Conservation (phyloP, 2,797 vertebrate genomes). For the Sebastes dallii region DNA sequence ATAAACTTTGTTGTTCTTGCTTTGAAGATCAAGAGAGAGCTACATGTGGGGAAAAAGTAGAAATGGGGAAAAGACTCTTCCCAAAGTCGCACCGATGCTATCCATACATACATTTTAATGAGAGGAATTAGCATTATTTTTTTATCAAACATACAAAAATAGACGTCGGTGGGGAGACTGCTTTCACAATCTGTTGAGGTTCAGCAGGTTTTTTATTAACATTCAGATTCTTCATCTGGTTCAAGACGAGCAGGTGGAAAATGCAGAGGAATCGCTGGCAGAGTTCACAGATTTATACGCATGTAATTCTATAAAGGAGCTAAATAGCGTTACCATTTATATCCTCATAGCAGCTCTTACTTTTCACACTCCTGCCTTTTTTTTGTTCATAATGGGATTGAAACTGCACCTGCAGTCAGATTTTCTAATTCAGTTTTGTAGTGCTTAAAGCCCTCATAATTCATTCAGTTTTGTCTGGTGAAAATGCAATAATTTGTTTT, state of each 20-base stretch:
- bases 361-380: slow-evolving; percentile 22
- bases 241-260: slow-evolving; percentile 32
- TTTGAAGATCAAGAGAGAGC: slow-evolving; percentile 56
- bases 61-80: slow-evolving; percentile 27
- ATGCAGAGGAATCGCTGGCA: not conserved
- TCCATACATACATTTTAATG: slow-evolving; percentile 74
- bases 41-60: slow-evolving; percentile 1
- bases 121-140: slow-evolving; percentile 71
- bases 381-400: slow-evolving; percentile 43
- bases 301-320: slow-evolving; percentile 1
- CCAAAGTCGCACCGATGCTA: slow-evolving; percentile 28
- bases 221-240: not conserved
- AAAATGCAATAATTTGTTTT: slow-evolving; percentile 6
- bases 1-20: slow-evolving; percentile 50
- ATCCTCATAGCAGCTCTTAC: slow-evolving; percentile 15
- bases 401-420: slow-evolving; percentile 59
- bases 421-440: slow-evolving; percentile 25
- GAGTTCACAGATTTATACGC: not conserved
- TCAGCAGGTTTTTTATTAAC: slow-evolving; percentile 23
- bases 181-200: slow-evolving; percentile 23
- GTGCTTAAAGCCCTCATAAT: slow-evolving; percentile 13
- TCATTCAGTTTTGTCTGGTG: slow-evolving; percentile 10
- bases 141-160: slow-evolving; percentile 64
- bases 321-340: slow-evolving; percentile 18
- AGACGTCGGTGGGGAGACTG: slow-evolving; percentile 39